Evolutionary conservation across 2,888 invertebrate genomes (phyloP).

Genomic region (Anodontia alba): DNA sequence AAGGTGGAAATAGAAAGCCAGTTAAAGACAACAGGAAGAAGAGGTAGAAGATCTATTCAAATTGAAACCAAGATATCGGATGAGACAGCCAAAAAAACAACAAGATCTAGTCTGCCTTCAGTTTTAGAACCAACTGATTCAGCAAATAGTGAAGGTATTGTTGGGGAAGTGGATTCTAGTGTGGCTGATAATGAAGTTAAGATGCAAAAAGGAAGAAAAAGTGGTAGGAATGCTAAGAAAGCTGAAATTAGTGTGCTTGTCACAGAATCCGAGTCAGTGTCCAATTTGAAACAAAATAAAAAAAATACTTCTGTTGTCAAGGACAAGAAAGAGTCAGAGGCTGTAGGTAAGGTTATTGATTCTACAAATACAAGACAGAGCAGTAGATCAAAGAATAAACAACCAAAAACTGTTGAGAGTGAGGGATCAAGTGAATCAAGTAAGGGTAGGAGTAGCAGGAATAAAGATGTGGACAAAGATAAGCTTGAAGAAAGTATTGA

Average conservation of each 20-base stretch:
- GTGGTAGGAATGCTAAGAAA: neutral
- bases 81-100: constrained; percentile 10
- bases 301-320: neutral
- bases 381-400: constrained; percentile 2
- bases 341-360: neutral
- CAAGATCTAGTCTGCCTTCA: constrained; percentile 24
- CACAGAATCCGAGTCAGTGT: too few relatives aligned
- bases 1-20: neutral
- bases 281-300: too few relatives aligned
- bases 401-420: neutral
- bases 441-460: constrained; percentile 12
- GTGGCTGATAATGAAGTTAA: neutral
- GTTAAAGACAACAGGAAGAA: constrained; percentile 25
- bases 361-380: constrained; percentile 3
- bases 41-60: constrained; percentile 34
- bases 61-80: constrained; percentile 20
- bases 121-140: constrained; percentile 22
- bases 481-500: constrained; percentile 16
- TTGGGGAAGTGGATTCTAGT: neutral
- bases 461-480: constrained; percentile 4
- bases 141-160: neutral
- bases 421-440: neutral
- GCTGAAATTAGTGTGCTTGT: too few relatives aligned
- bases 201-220: neutral
- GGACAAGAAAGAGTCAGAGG: neutral